Conservation (phyloP, 2,113 vertebrate species). For the Callopanchax toddi region DNA sequence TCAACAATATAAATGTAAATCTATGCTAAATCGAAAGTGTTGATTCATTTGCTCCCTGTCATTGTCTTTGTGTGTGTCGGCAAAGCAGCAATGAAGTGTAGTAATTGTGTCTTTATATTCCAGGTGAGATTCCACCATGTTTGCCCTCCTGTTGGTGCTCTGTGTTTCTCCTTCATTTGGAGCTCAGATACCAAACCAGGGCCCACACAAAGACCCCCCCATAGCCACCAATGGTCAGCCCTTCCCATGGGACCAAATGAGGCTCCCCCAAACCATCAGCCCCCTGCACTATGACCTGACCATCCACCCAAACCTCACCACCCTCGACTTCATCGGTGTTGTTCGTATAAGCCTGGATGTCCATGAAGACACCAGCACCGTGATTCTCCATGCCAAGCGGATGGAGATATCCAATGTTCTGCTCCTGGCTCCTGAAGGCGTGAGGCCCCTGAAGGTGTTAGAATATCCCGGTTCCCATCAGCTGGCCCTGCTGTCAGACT, state of each 20-base stretch:
- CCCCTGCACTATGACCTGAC: slow-evolving; percentile 85
- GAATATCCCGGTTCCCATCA: slow-evolving; percentile 81
- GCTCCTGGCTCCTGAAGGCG: slow-evolving; percentile 60
- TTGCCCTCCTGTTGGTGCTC: slow-evolving; percentile 47
- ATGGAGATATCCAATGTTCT: slow-evolving; percentile 74
- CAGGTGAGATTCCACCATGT: slow-evolving; percentile 60
- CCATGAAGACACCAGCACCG: slow-evolving; percentile 68
- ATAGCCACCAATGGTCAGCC: slow-evolving; percentile 67
- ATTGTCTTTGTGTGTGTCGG: neutral
- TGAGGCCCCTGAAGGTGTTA: slow-evolving; percentile 67
- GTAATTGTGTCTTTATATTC: neutral
- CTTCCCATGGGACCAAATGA: slow-evolving; percentile 86
- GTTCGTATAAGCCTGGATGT: slow-evolving; percentile 79
- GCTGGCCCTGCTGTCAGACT: slow-evolving; percentile 78
- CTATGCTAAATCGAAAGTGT: slow-evolving; percentile 35
- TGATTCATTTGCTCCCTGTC: neutral
- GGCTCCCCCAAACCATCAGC: slow-evolving; percentile 81
- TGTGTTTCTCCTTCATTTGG: slow-evolving; percentile 15
- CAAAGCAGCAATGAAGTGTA: neutral
- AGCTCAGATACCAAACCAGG: slow-evolving; percentile 59
- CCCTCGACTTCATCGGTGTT: slow-evolving; percentile 79
- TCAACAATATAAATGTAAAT: neutral
- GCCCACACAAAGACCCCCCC: slow-evolving; percentile 32
- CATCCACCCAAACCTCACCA: slow-evolving; percentile 89
- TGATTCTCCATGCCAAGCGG: slow-evolving; percentile 86